Evolutionary conservation across 2,797 vertebrate species (phyloP), one percentile per base, ranked within the genome.

Genomic region (Megalops cyprinoides): DNA sequence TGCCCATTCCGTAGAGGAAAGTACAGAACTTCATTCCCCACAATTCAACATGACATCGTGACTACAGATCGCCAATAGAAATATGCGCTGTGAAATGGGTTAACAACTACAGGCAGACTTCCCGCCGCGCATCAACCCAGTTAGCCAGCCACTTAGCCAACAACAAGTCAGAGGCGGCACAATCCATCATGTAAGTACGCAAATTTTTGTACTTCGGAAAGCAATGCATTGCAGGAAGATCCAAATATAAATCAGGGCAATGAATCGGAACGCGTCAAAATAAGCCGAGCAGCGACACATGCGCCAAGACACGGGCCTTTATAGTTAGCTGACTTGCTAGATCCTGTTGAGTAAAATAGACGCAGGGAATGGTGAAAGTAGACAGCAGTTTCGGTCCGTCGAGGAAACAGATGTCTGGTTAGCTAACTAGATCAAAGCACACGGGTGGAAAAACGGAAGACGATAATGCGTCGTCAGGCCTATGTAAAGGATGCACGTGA

Each of bases 61-160:
- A 42, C 34, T 8, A 15, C 46, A 31, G 14, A 55, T 34, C 23
- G 58, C 79, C 79, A 81, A 81, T 76, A 60, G 44, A 51, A 39
- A 9, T 56, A 37, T 20, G 74, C 46, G 5, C 15, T 53, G 74
- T 25, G 25, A 71, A 79, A 34, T 62, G 44, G 56, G 74, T 81
- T 81, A 80, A 62, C 37, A 69, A 31, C 25, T 62, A 44, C 73
- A 10, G 46, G 79, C n/a, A 69, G 46, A 15, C 58, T 81, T 49
- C 55, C 28, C 55, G 23, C 56, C 80, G 74, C 46, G 80, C 74
- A 60, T 53, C 20, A 48, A 58, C 55, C 74, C 91, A 91, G 92
- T 92, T 93, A 87, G 85, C 23, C 60, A 10, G 44, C 51, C 74
- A 42, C 28, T 39, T 8, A 79, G 34, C 37, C 7, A 44, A 7